These are phyloP conservation scores for Notothenia rossii DNA, from an alignment of 2,113 vertebrate genomes.

Conservation along the genomic window DNA sequence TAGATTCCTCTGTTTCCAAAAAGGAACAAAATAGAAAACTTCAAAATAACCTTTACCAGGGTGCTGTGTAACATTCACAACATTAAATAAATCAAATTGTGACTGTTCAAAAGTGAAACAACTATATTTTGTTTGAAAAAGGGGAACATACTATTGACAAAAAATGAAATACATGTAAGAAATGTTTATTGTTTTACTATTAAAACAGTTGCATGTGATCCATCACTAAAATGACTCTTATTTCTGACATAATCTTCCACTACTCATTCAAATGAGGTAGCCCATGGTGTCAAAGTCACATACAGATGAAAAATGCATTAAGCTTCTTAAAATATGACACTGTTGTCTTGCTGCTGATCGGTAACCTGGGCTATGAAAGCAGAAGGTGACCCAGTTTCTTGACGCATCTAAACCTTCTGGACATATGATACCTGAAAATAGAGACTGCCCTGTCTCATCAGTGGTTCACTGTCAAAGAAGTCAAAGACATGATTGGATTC, in stretches of 20 bases:
- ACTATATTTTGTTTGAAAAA: not conserved
- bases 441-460: constrained; percentile 26
- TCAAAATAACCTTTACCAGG: not conserved
- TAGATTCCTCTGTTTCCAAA: not conserved
- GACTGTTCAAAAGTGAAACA: not conserved
- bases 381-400: constrained; percentile 53
- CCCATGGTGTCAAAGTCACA: not conserved
- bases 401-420: constrained; percentile 45
- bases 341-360: constrained; percentile 21
- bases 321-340: constrained; percentile 29
- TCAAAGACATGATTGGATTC: constrained; percentile 1
- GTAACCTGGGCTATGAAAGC: constrained; percentile 29
- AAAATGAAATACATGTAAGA: not conserved
- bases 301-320: constrained; percentile 1
- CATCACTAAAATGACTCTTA: not conserved
- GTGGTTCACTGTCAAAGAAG: constrained; percentile 25
- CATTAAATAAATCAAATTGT: not conserved
- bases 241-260: not conserved
- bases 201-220: not conserved
- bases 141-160: not conserved
- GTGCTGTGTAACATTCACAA: not conserved
- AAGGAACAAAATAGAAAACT: not conserved
- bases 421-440: constrained; percentile 56
- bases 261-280: not conserved
- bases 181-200: not conserved